Percentiles rank a stretch among this genome's conserved stretches.
These are phyloP conservation scores for Rhinoraja longicauda DNA, from an alignment of 2,797 vertebrate genomes.

Conservation along the genomic window DNA sequence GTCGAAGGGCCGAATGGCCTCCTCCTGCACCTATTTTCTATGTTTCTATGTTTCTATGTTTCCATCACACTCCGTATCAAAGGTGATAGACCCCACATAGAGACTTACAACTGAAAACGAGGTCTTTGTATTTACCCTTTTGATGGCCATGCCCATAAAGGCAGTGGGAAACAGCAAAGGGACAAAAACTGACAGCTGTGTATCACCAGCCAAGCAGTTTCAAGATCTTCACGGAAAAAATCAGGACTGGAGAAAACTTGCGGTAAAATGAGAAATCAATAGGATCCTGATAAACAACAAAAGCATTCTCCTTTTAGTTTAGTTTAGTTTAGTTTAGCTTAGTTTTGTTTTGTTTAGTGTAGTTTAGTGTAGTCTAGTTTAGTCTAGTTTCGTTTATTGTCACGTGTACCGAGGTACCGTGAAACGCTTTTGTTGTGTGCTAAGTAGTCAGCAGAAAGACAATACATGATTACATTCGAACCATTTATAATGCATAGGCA, in stretches of 20 bases:
- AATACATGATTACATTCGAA: no score
- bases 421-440: no score
- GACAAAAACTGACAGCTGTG: not conserved
- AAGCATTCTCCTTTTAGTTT: not conserved
- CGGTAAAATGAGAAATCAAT: not conserved
- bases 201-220: not conserved
- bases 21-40: no score
- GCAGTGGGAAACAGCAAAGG: not conserved
- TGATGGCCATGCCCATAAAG: not conserved
- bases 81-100: not conserved
- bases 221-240: not conserved
- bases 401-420: no score
- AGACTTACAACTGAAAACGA: not conserved
- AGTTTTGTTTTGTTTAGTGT: no score
- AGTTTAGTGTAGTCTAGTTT: no score
- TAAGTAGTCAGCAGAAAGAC: no score
- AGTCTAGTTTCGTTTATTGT: no score
- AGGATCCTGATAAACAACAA: not conserved
- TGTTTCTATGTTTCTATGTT: no score
- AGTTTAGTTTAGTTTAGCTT: no score
- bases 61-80: not conserved
- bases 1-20: no score
- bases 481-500: no score
- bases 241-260: not conserved
- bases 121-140: not conserved